Evolutionary conservation across 1,140 invertebrate genomes (phyloP).

Genomic region (Drosophila subobscura): DNA sequence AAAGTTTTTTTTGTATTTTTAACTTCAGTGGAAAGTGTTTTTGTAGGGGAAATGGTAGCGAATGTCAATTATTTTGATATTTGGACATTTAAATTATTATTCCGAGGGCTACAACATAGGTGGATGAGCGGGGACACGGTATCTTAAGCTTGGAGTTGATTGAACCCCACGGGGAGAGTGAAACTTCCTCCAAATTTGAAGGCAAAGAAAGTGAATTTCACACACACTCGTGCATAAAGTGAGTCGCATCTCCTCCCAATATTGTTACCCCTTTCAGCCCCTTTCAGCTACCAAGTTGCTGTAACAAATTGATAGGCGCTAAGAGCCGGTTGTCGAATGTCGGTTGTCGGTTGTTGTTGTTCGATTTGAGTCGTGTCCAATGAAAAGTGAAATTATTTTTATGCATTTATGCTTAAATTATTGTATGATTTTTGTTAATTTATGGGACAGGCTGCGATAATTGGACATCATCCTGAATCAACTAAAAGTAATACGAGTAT

Average conservation of each 20-base stretch:
- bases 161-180: slow-evolving; percentile 57
- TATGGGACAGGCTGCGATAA: slow-evolving; percentile 27
- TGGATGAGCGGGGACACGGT: background rate
- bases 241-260: slow-evolving; percentile 39
- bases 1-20: slow-evolving; percentile 23
- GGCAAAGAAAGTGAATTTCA: slow-evolving; percentile 77
- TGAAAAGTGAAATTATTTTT: slow-evolving; percentile 56
- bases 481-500: no score
- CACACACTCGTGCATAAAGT: slow-evolving; percentile 40
- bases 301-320: slow-evolving; percentile 63
- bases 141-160: slow-evolving; percentile 44
- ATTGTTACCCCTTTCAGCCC: background rate
- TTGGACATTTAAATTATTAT: slow-evolving; percentile 72
- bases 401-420: slow-evolving; percentile 51
- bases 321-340: slow-evolving; percentile 39
- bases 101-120: slow-evolving; percentile 6
- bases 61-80: slow-evolving; percentile 69
- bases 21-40: slow-evolving; percentile 66
- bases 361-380: slow-evolving; percentile 8
- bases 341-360: slow-evolving; percentile 21
- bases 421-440: slow-evolving; percentile 36
- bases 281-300: slow-evolving; percentile 16
- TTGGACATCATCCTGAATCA: background rate
- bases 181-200: slow-evolving; percentile 51
- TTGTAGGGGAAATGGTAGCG: slow-evolving; percentile 46